A percentile compares a stretch with the other conserved stretches of the same genome.
phyloP scores from a whole-genome alignment of 2,113 vertebrate species.

The Butorides virescens region DNA sequence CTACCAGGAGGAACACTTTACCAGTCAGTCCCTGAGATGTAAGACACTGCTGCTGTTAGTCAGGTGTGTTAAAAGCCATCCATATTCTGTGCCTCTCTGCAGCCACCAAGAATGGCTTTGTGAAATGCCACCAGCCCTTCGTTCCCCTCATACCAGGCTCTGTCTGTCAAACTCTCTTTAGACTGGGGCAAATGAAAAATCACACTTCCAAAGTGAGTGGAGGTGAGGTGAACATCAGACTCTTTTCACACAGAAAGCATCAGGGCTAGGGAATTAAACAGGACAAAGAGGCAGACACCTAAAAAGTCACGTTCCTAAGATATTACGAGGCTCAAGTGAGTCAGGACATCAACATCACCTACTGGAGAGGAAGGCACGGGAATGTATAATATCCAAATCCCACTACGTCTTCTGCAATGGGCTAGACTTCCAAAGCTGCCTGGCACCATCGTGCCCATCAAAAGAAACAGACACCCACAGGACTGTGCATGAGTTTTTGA shows the following conservation, averaged over 20 bases:
- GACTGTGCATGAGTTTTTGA: neutral
- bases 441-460: rapidly evolving
- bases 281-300: neutral
- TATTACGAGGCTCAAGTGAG: neutral
- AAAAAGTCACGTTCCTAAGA: neutral
- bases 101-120: neutral
- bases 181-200: neutral
- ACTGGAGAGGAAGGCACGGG: neutral
- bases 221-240: neutral
- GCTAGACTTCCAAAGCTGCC: neutral
- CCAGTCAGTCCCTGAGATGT: neutral
- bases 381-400: neutral
- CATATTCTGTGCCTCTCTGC: neutral
- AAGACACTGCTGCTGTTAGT: neutral
- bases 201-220: neutral
- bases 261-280: neutral
- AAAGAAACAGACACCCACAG: neutral
- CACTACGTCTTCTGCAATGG: neutral
- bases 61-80: neutral
- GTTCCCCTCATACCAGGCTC: neutral
- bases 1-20: neutral
- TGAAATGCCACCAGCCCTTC: neutral
- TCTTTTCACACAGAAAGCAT: neutral
- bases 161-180: neutral
- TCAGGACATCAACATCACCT: neutral